Evolutionary conservation across 2,888 invertebrate species (phyloP), one percentile per base, ranked within the genome.

Genomic region (Falcaria lacertinaria): DNA sequence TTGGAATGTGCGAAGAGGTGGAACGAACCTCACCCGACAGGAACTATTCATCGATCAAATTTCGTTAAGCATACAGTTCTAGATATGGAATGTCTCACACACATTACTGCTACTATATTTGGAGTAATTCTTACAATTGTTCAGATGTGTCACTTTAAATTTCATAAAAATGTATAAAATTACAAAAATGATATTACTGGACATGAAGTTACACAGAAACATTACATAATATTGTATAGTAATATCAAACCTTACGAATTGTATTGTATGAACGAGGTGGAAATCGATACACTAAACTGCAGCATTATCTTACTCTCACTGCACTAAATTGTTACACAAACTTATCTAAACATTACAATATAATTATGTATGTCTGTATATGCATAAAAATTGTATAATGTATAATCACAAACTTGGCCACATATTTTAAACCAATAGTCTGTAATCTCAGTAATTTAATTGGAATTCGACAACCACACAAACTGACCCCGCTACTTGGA

Each of bases 1-100:
- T 28, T 11, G 2, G 11, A 4, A 28, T 11, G 28, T 11, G 11
- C 11, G 11, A 11, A 28, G 15, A 22, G 22, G 22, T 37, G 15
- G 7, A 22, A 15, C 13, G 7, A 22, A 22, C 8, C 19, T 22
- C 15, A 13, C 22, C 25, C 15, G 14, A n/a, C 4, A 22, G 37
- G 19, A 22, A 37, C 19, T 25, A 37, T 11, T 11, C 28, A 28
- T 28, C 28, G 11, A 22, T 22, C 11, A 3, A 28, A 7, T 11
- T 28, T 28, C 28, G 11, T 15, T 34, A 38, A 28, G 19, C 36
- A 38, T 57, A 55, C 55, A 64, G 60, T 60, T 65, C 69, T 79
- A 75, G 88, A 89, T 89, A 89, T 89, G 89, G 89, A 89, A 89
- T 89, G 89, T 89, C 89, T 88, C 88, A 84, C 79, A 84, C 74